Conservation (phyloP, 2,113 vertebrate genomes). For the Rhodinocichla rosea region DNA sequence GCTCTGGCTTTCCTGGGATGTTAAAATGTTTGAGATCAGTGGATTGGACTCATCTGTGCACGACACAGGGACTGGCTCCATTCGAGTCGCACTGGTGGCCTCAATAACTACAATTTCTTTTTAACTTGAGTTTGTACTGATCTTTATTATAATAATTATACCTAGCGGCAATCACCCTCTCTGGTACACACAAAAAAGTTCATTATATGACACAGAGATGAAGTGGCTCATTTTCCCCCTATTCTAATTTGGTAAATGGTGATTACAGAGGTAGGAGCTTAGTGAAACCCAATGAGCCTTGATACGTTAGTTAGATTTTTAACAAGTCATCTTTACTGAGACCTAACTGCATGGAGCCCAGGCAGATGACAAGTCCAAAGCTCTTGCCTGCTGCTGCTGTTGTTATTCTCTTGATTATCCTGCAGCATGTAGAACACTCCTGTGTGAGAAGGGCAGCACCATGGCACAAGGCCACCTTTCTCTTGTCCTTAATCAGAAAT, state of each 20-base stretch:
- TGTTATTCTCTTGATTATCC: slow-evolving; percentile 44
- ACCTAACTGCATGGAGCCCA: slow-evolving; percentile 27
- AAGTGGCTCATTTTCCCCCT: slow-evolving; percentile 57
- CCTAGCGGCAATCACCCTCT: slow-evolving; percentile 38
- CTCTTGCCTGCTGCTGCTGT: slow-evolving; percentile 31
- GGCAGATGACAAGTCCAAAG: slow-evolving; percentile 23
- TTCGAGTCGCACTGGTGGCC: background rate
- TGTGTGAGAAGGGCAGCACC: slow-evolving; percentile 1
- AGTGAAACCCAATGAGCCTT: slow-evolving; percentile 54
- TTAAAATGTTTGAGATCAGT: background rate
- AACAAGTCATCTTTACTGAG: slow-evolving; percentile 55
- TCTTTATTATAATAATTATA: slow-evolving; percentile 63
- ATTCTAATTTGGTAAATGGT: slow-evolving; percentile 62
- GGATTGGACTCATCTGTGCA: background rate
- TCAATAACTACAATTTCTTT: slow-evolving; percentile 26
- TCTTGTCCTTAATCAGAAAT: slow-evolving; percentile 45
- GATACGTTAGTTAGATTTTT: slow-evolving; percentile 49
- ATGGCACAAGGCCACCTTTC: background rate
- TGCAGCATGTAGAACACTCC: background rate
- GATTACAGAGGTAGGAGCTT: slow-evolving; percentile 61
- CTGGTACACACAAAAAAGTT: slow-evolving; percentile 46
- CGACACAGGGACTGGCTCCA: background rate
- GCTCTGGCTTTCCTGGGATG: background rate
- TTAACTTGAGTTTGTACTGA: slow-evolving; percentile 38
- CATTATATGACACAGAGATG: slow-evolving; percentile 59